phyloP scores from a whole-genome alignment of 2,888 invertebrate species.

The Rhyacophila evoluta region DNA sequence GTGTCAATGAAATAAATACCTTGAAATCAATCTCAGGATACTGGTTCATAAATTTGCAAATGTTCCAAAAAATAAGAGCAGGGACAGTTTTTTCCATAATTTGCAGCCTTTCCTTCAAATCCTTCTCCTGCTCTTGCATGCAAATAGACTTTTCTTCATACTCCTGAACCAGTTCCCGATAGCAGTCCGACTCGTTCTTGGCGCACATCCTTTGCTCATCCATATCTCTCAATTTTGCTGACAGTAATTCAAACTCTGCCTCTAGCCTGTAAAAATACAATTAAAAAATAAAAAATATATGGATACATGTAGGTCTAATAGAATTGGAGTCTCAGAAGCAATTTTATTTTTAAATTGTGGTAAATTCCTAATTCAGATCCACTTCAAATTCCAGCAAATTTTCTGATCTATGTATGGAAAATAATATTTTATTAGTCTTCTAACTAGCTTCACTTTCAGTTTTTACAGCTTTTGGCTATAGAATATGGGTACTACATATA shows the following conservation, averaged over 20 bases:
- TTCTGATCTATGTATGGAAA: too few species aligned
- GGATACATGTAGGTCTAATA: too few species aligned
- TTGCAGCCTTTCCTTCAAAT: slow-evolving; percentile 69
- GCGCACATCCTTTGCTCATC: slow-evolving; percentile 71
- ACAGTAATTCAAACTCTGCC: slow-evolving; percentile 73
- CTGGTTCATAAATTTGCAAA: slow-evolving; percentile 64
- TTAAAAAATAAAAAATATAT: too few species aligned
- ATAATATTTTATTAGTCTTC: too few species aligned
- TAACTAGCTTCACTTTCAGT: too few species aligned
- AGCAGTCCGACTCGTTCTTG: slow-evolving; percentile 66
- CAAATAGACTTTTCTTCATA: slow-evolving; percentile 69
- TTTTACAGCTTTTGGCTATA: too few species aligned
- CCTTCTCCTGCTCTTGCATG: slow-evolving; percentile 67
- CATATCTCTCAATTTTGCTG: slow-evolving; percentile 72
- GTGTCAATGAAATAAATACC: slow-evolving; percentile 5
- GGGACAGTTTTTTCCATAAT: slow-evolving; percentile 74
- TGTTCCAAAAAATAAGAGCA: slow-evolving; percentile 73
- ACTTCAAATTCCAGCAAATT: too few species aligned
- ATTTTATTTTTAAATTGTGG: too few species aligned
- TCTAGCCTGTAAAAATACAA: slow-evolving; percentile 65
- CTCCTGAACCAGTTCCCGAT: slow-evolving; percentile 68
- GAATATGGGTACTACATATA: too few species aligned
- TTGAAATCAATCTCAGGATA: slow-evolving; percentile 42
- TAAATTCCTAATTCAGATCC: too few species aligned
- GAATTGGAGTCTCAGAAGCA: too few species aligned